Conservation (phyloP, 2,888 invertebrate genomes). For the Eugnorisma glareosa region DNA sequence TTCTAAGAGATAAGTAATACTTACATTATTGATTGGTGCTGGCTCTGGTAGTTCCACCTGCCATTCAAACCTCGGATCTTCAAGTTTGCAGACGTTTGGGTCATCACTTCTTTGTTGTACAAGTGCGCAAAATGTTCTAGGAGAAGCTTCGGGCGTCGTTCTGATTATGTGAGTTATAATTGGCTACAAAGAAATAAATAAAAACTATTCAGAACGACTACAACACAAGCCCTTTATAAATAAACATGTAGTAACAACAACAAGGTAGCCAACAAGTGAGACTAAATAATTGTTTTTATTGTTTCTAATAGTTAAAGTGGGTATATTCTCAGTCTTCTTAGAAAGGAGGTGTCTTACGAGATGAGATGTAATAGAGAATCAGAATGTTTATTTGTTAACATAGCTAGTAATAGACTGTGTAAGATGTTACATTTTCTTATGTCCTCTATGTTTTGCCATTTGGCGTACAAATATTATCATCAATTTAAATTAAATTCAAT, state of each 20-base stretch:
- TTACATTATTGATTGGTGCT: conserved; percentile 68
- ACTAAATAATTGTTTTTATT: neutral
- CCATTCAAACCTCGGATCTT: conserved; percentile 88
- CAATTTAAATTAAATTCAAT: too few species aligned
- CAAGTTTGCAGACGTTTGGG: conserved; percentile 81
- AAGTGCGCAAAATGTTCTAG: conserved; percentile 90
- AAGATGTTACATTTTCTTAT: too few species aligned
- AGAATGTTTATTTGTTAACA: too few species aligned
- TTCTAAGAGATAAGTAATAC: conserved; percentile 17
- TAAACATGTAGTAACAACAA: neutral
- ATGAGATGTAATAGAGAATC: neutral
- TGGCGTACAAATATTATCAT: too few species aligned
- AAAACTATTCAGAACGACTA: neutral
- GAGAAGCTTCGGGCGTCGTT: conserved; percentile 87
- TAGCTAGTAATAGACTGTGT: too few species aligned
- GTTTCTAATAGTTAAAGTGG: neutral
- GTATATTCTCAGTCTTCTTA: neutral
- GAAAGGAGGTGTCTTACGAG: neutral
- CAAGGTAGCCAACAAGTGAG: neutral
- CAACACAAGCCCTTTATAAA: neutral
- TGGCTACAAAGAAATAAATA: conserved; percentile 83
- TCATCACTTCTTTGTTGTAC: conserved; percentile 84
- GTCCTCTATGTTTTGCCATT: too few species aligned
- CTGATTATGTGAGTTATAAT: conserved; percentile 91
- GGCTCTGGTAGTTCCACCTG: conserved; percentile 82